A percentile compares a stretch with the other conserved stretches of the same genome.
phyloP scores from a whole-genome alignment of 1,140 invertebrate genomes.

The Portunus trituberculatus region DNA sequence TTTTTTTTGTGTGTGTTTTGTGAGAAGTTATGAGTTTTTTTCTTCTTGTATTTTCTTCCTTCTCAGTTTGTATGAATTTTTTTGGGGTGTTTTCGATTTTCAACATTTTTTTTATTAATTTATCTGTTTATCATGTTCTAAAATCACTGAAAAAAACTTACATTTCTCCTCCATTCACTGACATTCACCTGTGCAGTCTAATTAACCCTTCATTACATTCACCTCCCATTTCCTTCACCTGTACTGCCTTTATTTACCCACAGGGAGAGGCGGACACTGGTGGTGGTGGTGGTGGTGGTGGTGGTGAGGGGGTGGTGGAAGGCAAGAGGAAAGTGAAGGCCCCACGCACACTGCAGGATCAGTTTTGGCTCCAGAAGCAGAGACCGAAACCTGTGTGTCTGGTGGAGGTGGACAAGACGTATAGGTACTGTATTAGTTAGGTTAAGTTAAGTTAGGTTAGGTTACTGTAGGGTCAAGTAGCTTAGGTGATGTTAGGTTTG shows the following conservation, averaged over 20 bases:
- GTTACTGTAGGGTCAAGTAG: not conserved
- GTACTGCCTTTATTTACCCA: not conserved
- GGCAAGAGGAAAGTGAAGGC: constrained; percentile 54
- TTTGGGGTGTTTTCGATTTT: no score
- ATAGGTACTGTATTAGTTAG: constrained; percentile 21
- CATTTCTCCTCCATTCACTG: no score
- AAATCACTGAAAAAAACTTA: no score
- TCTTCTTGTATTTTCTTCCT: no score
- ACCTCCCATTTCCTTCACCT: not conserved
- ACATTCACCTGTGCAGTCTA: no score
- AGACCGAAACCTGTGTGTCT: constrained; percentile 60
- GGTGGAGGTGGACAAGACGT: constrained; percentile 50
- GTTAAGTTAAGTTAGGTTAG: not conserved
- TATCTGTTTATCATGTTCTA: no score
- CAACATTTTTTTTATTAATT: no score
- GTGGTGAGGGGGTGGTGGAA: not conserved
- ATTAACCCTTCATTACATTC: no score
- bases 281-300: not conserved
- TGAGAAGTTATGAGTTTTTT: no score
- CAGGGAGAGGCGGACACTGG: not conserved
- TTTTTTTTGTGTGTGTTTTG: no score
- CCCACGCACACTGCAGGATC: constrained; percentile 61
- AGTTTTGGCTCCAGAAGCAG: constrained; percentile 71
- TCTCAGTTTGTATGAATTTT: no score
- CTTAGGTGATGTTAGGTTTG: not conserved